Percentiles rank a stretch among this genome's conserved stretches.
Conservation (phyloP, 1,140 invertebrate species). For the Lepidurus packardi region DNA sequence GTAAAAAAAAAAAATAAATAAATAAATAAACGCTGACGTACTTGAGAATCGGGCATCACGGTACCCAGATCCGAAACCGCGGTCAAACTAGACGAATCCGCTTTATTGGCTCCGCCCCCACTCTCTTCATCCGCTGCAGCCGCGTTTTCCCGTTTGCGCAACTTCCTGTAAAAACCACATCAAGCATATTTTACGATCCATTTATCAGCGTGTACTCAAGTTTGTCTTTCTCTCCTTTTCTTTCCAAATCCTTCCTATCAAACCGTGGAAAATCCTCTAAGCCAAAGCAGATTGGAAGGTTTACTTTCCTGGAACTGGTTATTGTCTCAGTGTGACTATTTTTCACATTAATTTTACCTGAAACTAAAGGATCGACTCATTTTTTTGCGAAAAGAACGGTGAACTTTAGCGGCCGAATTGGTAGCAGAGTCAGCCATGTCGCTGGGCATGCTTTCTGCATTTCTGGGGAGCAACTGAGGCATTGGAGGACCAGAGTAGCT, state of each 20-base stretch:
- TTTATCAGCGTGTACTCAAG: not conserved
- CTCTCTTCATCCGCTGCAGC: not conserved
- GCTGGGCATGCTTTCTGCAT: not conserved
- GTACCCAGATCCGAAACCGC: not conserved
- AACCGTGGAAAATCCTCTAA: no score
- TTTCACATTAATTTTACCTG: not conserved
- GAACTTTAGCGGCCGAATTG: not conserved
- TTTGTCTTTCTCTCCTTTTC: no score
- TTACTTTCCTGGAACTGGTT: no score
- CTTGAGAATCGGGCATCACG: not conserved
- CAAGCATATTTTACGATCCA: not conserved
- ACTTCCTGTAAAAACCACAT: slow-evolving; percentile 1
- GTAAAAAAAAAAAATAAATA: not conserved
- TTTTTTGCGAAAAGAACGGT: not conserved
- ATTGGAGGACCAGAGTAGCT: not conserved
- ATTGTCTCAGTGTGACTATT: no score
- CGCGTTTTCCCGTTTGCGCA: not conserved
- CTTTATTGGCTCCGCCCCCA: not conserved
- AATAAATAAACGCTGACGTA: not conserved
- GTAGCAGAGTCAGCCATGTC: not conserved
- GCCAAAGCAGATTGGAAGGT: no score
- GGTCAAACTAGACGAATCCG: not conserved
- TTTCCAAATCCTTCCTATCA: no score
- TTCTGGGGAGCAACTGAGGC: not conserved
- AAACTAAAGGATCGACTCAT: not conserved